A percentile compares a stretch with the other conserved stretches of the same genome.
Evolutionary conservation across 2,888 invertebrate species (phyloP).

Genomic region (Prosapia bicincta): DNA sequence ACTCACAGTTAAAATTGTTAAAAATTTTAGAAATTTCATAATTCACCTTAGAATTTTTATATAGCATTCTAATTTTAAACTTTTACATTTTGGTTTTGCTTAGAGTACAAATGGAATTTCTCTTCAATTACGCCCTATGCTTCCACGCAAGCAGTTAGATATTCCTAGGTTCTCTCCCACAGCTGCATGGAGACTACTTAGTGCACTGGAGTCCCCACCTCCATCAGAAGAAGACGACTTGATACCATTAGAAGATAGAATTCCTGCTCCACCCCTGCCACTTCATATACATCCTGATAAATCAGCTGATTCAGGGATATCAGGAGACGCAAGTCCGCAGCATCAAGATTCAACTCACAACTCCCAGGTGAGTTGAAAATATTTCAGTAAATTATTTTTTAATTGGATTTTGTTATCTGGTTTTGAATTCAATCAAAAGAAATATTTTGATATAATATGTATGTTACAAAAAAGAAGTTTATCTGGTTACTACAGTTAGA

Average conservation of each 20-base stretch:
- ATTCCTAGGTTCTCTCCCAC: conserved; percentile 79
- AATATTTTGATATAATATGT: no score
- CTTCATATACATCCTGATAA: conserved; percentile 55
- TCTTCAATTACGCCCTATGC: conserved; percentile 68
- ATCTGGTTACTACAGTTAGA: no score
- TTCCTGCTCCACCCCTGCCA: conserved; percentile 41
- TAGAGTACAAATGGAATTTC: conserved; percentile 55
- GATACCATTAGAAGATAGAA: conserved; percentile 52
- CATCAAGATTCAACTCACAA: conserved; percentile 42
- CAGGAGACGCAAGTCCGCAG: conserved; percentile 66
- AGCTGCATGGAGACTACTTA: conserved; percentile 75
- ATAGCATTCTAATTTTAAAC: no score
- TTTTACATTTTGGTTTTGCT: no score
- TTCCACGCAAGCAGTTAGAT: conserved; percentile 73
- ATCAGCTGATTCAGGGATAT: conserved; percentile 81
- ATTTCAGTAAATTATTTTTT: no score
- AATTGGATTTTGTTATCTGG: no score
- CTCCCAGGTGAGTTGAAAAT: conserved; percentile 40
- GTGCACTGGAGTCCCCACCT: conserved; percentile 52
- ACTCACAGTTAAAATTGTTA: no score
- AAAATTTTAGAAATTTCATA: no score
- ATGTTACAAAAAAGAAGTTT: no score
- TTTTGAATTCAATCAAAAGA: no score
- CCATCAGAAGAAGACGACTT: conserved; percentile 41
- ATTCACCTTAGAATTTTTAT: no score